Evolutionary conservation across 2,113 vertebrate species (phyloP).

Genomic region (Larimichthys polyactis): DNA sequence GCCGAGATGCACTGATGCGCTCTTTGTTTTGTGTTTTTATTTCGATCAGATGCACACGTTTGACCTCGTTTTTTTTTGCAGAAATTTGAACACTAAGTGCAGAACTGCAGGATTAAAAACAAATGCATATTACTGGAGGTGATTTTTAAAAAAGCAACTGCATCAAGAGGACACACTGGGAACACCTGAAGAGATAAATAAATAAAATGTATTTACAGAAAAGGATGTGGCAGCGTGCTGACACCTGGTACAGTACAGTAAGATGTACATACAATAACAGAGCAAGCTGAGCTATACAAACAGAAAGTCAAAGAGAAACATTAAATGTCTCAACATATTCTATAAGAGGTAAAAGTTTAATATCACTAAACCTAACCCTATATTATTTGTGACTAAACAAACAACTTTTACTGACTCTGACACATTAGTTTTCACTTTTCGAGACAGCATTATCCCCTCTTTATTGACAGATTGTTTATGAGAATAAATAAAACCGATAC

Average conservation of each 20-base stretch:
- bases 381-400: background rate
- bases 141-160: background rate
- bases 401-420: background rate
- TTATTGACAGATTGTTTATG: background rate
- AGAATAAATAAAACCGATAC: background rate
- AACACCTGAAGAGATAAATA: background rate
- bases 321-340: background rate
- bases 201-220: constrained; percentile 1
- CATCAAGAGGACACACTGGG: background rate
- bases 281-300: background rate
- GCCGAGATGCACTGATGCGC: constrained; percentile 26
- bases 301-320: background rate
- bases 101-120: background rate
- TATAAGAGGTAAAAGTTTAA: background rate
- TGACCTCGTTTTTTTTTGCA: background rate
- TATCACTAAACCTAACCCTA: background rate
- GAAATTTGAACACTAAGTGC: background rate
- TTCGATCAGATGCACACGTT: constrained; percentile 12
- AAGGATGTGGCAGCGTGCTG: background rate
- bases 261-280: background rate
- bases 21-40: constrained; percentile 35
- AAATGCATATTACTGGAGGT: background rate
- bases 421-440: background rate
- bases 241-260: background rate
- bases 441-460: background rate